Conservation (phyloP, 1,140 invertebrate species). For the Drosophila parabipectinata region DNA sequence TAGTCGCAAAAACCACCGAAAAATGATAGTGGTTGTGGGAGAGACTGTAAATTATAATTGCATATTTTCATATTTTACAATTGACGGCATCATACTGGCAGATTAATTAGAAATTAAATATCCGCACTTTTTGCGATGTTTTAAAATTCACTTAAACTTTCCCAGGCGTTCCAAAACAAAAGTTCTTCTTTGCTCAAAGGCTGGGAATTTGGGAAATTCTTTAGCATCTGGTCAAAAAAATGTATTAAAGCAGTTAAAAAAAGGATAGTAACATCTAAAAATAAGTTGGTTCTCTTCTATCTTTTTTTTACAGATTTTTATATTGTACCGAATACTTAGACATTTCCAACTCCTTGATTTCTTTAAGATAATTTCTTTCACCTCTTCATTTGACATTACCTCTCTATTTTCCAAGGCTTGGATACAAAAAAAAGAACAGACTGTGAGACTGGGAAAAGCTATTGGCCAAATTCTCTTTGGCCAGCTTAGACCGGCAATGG, state of each 20-base stretch:
- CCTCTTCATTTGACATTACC: slow-evolving; percentile 13
- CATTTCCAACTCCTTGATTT: slow-evolving; percentile 2
- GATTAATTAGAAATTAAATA: slow-evolving; percentile 73
- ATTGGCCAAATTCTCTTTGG: slow-evolving; percentile 25
- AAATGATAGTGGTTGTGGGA: slow-evolving; percentile 6
- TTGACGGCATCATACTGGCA: slow-evolving; percentile 49
- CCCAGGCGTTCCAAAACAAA: slow-evolving; percentile 45
- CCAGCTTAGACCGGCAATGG: slow-evolving; percentile 47
- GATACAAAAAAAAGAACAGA: slow-evolving; percentile 3
- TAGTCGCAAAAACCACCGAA: slow-evolving; percentile 30
- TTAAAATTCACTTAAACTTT: slow-evolving; percentile 61
- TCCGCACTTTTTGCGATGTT: slow-evolving; percentile 53
- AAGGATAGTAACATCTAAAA: background rate
- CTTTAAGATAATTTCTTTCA: background rate
- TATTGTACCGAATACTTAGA: background rate
- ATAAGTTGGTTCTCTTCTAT: no score
- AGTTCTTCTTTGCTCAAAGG: background rate
- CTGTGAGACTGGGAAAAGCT: slow-evolving; percentile 1
- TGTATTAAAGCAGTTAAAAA: background rate
- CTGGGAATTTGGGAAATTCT: background rate
- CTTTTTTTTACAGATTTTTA: background rate
- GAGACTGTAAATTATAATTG: slow-evolving; percentile 80
- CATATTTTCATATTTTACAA: slow-evolving; percentile 82
- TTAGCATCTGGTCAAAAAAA: background rate
- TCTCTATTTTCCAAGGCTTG: slow-evolving; percentile 17